phyloP scores from a whole-genome alignment of 2,888 invertebrate genomes.

The Ophion obscuratus region DNA sequence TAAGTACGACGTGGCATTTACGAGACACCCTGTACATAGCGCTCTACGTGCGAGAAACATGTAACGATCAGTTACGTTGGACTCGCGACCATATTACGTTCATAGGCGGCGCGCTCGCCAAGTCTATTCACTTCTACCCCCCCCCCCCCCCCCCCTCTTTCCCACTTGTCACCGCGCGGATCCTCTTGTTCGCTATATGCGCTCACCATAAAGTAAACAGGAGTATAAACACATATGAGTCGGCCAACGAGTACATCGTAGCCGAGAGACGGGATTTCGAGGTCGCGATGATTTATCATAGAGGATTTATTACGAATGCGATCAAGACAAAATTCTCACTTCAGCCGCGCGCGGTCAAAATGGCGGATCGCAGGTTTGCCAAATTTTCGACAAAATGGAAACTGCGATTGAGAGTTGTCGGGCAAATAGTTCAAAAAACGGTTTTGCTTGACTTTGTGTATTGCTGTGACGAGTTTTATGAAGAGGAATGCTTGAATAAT shows the following conservation, averaged over 20 bases:
- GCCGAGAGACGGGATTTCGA: background rate
- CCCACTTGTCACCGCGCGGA: background rate
- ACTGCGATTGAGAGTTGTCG: background rate
- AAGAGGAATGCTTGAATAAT: background rate
- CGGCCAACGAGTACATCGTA: background rate
- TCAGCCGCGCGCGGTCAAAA: background rate
- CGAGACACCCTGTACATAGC: background rate
- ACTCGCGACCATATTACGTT: slow-evolving; percentile 51
- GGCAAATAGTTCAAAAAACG: background rate
- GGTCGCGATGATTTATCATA: background rate
- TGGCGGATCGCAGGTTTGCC: background rate
- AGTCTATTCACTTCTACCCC: background rate
- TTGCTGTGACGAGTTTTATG: background rate
- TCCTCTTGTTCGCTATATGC: background rate
- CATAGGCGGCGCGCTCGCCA: slow-evolving; percentile 21
- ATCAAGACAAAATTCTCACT: background rate
- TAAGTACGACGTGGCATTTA: background rate
- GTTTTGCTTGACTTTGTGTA: no score
- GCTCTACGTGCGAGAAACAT: slow-evolving; percentile 40
- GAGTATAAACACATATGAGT: background rate
- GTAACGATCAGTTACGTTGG: slow-evolving; percentile 60
- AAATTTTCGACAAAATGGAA: background rate
- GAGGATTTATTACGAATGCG: background rate
- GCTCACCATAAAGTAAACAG: background rate
- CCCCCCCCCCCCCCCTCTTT: background rate